A percentile compares a stretch with the other conserved stretches of the same genome.
Evolutionary conservation across 2,888 invertebrate genomes (phyloP).

Genomic region (Serrognathus titanus): DNA sequence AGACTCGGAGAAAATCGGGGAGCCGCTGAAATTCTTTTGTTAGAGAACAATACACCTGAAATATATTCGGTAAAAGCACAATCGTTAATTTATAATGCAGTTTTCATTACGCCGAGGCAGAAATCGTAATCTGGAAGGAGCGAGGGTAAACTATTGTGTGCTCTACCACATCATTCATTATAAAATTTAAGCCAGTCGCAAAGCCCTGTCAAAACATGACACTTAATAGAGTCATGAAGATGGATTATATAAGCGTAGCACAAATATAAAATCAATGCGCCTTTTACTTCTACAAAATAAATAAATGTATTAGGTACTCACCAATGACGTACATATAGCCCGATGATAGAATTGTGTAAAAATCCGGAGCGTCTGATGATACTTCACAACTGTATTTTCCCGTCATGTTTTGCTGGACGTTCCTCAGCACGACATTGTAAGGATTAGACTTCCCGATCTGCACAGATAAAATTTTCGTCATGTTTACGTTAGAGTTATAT

Average conservation of each 20-base stretch:
- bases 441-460: slow-evolving; percentile 64
- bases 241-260: background rate
- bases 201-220: background rate
- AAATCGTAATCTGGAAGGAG: too few relatives aligned
- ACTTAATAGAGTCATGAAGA: slow-evolving; percentile 1
- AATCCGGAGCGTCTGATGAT: slow-evolving; percentile 69
- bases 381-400: slow-evolving; percentile 74
- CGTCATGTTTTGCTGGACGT: slow-evolving; percentile 66
- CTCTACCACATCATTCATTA: background rate
- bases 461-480: slow-evolving; percentile 18
- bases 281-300: too few relatives aligned
- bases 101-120: too few relatives aligned
- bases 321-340: slow-evolving; percentile 71
- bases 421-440: slow-evolving; percentile 63
- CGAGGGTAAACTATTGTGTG: too few relatives aligned
- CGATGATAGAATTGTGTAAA: slow-evolving; percentile 64
- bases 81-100: too few relatives aligned
- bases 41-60: too few relatives aligned
- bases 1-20: background rate
- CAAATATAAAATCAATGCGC: too few relatives aligned
- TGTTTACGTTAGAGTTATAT: background rate
- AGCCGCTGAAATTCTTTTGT: too few relatives aligned
- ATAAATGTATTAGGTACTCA: slow-evolving; percentile 50
- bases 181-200: background rate
- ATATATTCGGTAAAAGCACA: too few relatives aligned